phyloP scores from a whole-genome alignment of 2,888 invertebrate species.

The Tinea semifulvella region DNA sequence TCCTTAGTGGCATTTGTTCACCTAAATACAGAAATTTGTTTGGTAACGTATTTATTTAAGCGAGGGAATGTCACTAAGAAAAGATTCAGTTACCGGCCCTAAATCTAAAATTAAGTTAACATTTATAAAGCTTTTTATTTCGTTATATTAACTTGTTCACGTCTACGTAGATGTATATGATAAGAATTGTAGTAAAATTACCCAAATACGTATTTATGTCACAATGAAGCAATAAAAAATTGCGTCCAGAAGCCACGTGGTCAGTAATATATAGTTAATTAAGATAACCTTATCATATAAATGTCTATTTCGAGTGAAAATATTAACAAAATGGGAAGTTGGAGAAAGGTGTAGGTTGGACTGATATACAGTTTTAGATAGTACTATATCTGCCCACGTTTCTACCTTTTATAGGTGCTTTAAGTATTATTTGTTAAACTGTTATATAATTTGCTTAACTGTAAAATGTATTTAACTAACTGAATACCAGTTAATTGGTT shows the following conservation, averaged over 20 bases:
- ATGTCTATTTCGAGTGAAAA: constrained; percentile 38
- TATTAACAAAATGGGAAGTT: constrained; percentile 32
- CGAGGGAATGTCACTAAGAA: background rate
- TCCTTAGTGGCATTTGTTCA: background rate
- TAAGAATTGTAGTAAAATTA: too few relatives aligned
- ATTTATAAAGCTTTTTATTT: background rate
- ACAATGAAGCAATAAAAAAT: background rate
- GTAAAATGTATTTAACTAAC: too few relatives aligned
- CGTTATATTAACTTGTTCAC: too few relatives aligned
- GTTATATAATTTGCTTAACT: background rate
- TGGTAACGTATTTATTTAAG: background rate
- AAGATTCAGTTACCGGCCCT: too few relatives aligned
- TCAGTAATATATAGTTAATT: constrained; percentile 24
- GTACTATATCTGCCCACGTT: background rate
- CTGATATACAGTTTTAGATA: background rate
- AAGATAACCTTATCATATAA: constrained; percentile 46
- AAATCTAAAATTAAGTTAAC: background rate
- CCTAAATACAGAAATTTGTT: background rate
- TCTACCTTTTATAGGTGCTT: background rate
- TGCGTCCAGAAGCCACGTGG: background rate
- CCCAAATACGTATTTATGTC: too few relatives aligned
- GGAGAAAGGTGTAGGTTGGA: background rate
- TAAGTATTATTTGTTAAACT: background rate
- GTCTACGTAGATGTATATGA: too few relatives aligned
- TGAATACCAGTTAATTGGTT: background rate